These are phyloP conservation scores for Syngnathus rostellatus DNA, from an alignment of 2,797 vertebrate species.

Conservation along the genomic window DNA sequence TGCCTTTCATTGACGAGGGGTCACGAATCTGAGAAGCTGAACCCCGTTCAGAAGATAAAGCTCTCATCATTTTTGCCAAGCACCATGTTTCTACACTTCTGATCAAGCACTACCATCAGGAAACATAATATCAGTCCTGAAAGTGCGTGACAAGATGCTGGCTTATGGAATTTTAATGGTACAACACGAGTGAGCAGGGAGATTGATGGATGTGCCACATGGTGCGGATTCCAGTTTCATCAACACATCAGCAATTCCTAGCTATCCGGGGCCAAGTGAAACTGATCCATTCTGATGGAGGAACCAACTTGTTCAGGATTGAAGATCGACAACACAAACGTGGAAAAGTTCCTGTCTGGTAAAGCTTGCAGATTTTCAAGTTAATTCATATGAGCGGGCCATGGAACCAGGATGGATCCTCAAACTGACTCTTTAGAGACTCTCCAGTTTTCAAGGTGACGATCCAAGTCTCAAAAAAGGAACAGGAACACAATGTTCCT, in stretches of 20 bases:
- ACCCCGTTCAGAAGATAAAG: slow-evolving; percentile 14
- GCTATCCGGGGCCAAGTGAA: not conserved
- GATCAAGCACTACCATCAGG: slow-evolving; percentile 14
- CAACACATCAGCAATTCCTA: too few species aligned
- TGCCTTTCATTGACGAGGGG: not conserved
- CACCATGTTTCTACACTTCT: slow-evolving; percentile 19
- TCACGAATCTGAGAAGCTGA: slow-evolving; percentile 5
- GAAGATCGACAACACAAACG: not conserved
- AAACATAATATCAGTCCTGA: slow-evolving; percentile 9
- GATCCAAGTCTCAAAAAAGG: too few species aligned
- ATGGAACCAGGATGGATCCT: not conserved
- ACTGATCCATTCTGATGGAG: too few species aligned
- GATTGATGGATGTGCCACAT: slow-evolving; percentile 22
- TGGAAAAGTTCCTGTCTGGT: not conserved
- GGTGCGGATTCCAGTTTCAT: not conserved
- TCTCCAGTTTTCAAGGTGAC: not conserved
- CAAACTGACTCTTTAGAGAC: not conserved
- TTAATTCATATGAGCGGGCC: not conserved
- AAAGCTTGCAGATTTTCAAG: not conserved
- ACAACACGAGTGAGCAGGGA: slow-evolving; percentile 21
- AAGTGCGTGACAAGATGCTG: slow-evolving; percentile 14
- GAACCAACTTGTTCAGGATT: too few species aligned
- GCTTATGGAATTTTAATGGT: slow-evolving; percentile 23
- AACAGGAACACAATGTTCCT: too few species aligned
- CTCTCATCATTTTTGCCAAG: slow-evolving; percentile 16